Base-by-base conservation (phyloP, 2,888 invertebrate species). In the Blastobasis lacticolella region DNA sequence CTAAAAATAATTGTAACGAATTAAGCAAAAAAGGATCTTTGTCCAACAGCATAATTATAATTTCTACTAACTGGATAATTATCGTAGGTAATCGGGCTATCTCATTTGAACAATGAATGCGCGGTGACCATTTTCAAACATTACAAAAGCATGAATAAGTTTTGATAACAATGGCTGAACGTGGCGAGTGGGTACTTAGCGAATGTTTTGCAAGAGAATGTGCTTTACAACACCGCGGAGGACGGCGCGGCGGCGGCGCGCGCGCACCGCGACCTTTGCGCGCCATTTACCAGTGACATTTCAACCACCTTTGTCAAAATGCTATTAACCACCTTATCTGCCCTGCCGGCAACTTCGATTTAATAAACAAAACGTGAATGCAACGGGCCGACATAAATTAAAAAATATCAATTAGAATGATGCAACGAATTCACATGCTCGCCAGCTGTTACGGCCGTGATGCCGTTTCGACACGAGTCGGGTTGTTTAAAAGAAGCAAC, bases 231-330 rank as follows among this genome's bases (percentile, higher is more conserved):
- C 54, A 59, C 56, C 59, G 56, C 55, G 57, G 63, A 54, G 51
- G 54, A 54, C 57, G 58, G 63, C 66, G 66, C 64, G 46, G 44
- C 38, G 43, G 8, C 44, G 4, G 37, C 44, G 49, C 67, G 62
- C 65, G 62, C 61, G 50, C 58, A 57, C 56, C 54, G 60, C 65
- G 71, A 72, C 73, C 74, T 74, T 73, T 72, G 55, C 52, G 55
- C 58, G 52, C 58, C 60, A 53, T 53, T 60, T 50, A 46, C 54
- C 55, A 63, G 58, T 66, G 73, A 69, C 70, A 73, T 72, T 72
- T 71, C 58, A 59, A 62, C 57, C 54, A 55, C 51, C 58, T 58
- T 54, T 60, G 60, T 60, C 60, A 57, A 64, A 64, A 67, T 55
- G 49, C 52, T 59, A 58, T 57, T 60, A 56, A 53, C 53, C 56